Evolutionary conservation across 2,113 vertebrate species (phyloP).

Genomic region (Merops nubicus): DNA sequence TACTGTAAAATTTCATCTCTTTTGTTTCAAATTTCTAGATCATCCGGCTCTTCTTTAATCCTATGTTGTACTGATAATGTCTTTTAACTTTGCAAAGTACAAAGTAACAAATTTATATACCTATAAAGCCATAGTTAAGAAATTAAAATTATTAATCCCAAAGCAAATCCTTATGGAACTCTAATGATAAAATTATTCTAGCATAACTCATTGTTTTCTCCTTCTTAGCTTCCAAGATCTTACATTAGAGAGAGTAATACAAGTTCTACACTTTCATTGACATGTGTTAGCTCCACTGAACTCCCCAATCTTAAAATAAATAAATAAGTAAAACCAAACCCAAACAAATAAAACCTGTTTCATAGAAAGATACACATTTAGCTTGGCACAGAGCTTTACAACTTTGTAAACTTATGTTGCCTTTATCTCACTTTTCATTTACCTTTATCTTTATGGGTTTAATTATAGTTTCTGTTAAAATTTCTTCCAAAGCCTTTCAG

Average conservation of each 20-base stretch:
- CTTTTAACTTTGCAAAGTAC: background rate
- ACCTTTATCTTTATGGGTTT: background rate
- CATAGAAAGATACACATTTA: background rate
- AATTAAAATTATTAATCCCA: background rate
- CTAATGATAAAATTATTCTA: background rate
- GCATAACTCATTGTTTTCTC: background rate
- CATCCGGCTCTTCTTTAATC: background rate
- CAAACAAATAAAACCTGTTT: background rate
- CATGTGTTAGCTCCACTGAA: background rate
- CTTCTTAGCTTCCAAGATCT: background rate
- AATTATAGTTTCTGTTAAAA: background rate
- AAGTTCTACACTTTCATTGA: background rate
- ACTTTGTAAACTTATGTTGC: background rate
- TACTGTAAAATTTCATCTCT: background rate
- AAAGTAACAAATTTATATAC: background rate
- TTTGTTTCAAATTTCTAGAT: background rate
- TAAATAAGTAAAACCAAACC: too few species aligned
- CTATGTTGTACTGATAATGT: background rate
- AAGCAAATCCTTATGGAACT: background rate
- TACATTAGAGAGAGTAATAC: background rate
- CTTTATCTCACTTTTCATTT: constrained; percentile 8
- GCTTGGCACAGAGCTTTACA: background rate
- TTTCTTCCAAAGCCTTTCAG: background rate
- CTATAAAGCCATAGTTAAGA: background rate
- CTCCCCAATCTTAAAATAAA: background rate